Evolutionary conservation across 2,888 invertebrate species (phyloP), one percentile per base, ranked within the genome.

Genomic region (Ctena decussata): DNA sequence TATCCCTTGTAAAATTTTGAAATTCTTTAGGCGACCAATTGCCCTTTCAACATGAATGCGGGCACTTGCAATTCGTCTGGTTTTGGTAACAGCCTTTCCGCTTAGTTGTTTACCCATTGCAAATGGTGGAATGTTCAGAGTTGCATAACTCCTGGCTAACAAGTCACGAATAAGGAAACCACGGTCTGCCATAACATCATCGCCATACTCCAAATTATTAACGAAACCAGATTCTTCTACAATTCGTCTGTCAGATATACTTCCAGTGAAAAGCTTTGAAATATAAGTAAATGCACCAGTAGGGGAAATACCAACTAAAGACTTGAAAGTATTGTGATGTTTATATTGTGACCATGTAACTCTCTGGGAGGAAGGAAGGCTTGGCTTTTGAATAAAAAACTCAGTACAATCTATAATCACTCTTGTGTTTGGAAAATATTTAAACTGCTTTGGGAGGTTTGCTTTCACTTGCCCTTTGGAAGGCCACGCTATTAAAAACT

Each of bases 31-130:
- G 12, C 78, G 44, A 5, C 85, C 81, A 73, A 85, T 85, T 35
- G 82, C 81, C 44, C 85, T 60, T 41, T 82, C 85, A 27, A 85
- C 85, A 77, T 86, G 86, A n/a, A 85, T 82, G 12, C 85, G 39
- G 6, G 81, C 85, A 77, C 53, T 78, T 6, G 85, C 85, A 69
- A 85, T 85, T 6, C 85, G 27, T 12, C 85, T 35, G n/a, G 75
- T 85, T 32, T 78, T 82, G 11, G 82, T 82, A n/a, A 85, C 85
- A 35, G 77, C 78, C 6, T 71, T 44, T 35, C 46, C 60, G 27
- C 39, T 41, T 8, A 85, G 21, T 35, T 85, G 85, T 39, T 60
- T 74, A 15, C 84, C 84, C 41, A 69, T 27, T 69, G 79, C 72
- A 32, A 83, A 86, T 39, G 86, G 83, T 18, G 86, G 86, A 44